Evolutionary conservation across 2,113 vertebrate species (phyloP).

Genomic region (Nannospalax galili): DNA sequence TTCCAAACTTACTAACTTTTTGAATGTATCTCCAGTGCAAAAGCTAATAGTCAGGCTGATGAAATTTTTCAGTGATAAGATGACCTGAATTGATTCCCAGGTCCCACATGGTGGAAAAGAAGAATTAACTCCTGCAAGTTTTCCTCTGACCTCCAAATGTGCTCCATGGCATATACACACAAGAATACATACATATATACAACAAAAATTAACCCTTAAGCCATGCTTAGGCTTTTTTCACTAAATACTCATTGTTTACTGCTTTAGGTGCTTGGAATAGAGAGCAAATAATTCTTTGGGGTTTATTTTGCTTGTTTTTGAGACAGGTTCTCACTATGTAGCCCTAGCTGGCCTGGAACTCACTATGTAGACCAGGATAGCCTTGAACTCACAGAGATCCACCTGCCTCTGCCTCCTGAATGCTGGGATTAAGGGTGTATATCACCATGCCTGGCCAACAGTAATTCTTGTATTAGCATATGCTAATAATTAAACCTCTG

Average conservation of each 20-base stretch:
- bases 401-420: no score
- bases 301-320: no score
- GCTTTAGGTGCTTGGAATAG: neutral
- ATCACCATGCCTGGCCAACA: no score
- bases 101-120: neutral
- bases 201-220: constrained; percentile 17
- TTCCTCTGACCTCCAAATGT: neutral
- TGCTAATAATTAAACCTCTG: neutral
- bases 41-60: neutral
- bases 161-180: neutral
- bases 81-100: neutral
- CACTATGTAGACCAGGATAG: no score
- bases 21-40: constrained; percentile 3
- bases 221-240: constrained; percentile 3
- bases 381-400: no score
- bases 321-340: no score
- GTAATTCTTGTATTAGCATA: no score
- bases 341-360: no score
- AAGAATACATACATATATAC: neutral
- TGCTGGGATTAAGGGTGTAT: no score
- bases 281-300: neutral
- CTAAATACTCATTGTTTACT: constrained; percentile 16
- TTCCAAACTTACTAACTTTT: neutral
- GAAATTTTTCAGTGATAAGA: neutral
- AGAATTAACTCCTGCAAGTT: neutral